Evolutionary conservation across 2,888 invertebrate species (phyloP).

Genomic region (Branchipolynoe longqiensis): DNA sequence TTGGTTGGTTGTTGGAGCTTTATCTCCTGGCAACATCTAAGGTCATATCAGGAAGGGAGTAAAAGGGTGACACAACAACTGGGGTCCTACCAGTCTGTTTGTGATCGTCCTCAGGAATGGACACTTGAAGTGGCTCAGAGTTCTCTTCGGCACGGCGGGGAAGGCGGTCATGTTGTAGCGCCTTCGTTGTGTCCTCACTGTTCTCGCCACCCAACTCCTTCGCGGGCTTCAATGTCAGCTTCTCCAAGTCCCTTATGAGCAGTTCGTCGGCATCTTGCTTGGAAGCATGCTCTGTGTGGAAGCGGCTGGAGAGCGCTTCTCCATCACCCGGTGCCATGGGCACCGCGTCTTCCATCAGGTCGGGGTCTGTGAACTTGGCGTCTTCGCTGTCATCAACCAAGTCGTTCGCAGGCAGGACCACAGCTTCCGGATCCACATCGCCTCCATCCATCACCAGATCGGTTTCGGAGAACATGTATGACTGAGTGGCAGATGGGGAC

Average conservation of each 20-base stretch:
- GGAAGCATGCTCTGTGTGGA: not conserved
- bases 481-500: not conserved
- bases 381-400: not conserved
- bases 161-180: not conserved
- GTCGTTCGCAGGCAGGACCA: not conserved
- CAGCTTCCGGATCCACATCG: not conserved
- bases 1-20: too few species aligned
- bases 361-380: not conserved
- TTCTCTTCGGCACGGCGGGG: not conserved
- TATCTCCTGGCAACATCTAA: too few species aligned
- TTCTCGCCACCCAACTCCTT: not conserved
- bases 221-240: not conserved
- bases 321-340: constrained; percentile 7
- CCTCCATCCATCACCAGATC: constrained; percentile 40
- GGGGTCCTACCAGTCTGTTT: too few species aligned
- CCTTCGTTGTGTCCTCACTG: not conserved
- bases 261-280: not conserved
- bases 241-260: constrained; percentile 6
- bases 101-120: not conserved
- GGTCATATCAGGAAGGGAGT: too few species aligned
- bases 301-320: not conserved
- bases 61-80: too few species aligned
- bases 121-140: not conserved
- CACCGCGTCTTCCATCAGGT: constrained; percentile 34
- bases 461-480: not conserved